phyloP scores from a whole-genome alignment of 1,140 invertebrate genomes.

The Ceratosolen fusciceps region DNA sequence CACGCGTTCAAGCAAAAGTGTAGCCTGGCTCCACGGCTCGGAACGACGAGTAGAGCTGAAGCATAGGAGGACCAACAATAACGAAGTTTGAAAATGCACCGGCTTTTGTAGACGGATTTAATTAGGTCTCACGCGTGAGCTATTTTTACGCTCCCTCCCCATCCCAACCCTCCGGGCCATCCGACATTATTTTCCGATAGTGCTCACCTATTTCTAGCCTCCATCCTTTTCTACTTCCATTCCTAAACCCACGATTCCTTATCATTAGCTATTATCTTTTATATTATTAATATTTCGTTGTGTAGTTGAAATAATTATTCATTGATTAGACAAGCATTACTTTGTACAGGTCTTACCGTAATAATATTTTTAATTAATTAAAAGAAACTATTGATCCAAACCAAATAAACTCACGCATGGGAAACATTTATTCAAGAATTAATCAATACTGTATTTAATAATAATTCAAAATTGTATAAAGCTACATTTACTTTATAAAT shows the following conservation, averaged over 20 bases:
- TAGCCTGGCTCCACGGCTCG: background rate
- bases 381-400: no score
- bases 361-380: no score
- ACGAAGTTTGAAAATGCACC: constrained; percentile 30
- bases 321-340: no score
- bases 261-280: no score
- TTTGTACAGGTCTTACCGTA: background rate
- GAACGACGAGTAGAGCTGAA: background rate
- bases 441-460: no score
- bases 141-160: constrained; percentile 20
- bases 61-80: background rate
- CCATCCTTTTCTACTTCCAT: background rate
- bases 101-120: constrained; percentile 37
- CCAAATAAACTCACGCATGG: no score
- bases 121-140: constrained; percentile 19
- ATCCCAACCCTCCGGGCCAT: background rate
- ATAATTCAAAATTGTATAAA: background rate
- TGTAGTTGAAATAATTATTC: background rate
- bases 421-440: no score
- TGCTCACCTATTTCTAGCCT: background rate
- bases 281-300: background rate
- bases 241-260: no score
- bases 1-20: background rate
- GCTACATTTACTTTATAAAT: background rate
- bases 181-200: constrained; percentile 33